Percentiles rank a stretch among this genome's conserved stretches.
These are phyloP conservation scores for Drosophila atripex DNA, from an alignment of 2,888 invertebrate species.

Conservation along the genomic window DNA sequence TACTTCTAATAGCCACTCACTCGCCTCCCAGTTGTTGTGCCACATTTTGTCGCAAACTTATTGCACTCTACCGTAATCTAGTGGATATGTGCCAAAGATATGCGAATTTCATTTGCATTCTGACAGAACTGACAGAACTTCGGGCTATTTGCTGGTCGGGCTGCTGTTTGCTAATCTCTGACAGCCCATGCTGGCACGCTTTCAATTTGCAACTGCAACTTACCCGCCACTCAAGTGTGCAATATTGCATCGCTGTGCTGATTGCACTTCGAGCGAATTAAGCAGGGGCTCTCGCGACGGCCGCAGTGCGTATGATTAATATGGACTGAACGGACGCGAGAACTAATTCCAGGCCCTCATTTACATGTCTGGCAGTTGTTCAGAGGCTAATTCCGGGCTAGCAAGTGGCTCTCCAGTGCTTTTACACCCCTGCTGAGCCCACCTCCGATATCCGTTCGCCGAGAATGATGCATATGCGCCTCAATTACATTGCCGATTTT, in stretches of 20 bases:
- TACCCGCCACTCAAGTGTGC: slow-evolving; percentile 18
- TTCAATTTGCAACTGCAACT: slow-evolving; percentile 40
- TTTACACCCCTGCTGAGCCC: slow-evolving; percentile 6
- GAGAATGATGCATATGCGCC: background rate
- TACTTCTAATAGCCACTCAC: slow-evolving; percentile 28
- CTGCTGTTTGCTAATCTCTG: slow-evolving; percentile 19
- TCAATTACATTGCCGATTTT: slow-evolving; percentile 31
- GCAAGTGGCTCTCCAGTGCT: slow-evolving; percentile 26
- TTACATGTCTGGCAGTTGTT: slow-evolving; percentile 21
- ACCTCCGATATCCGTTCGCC: slow-evolving; percentile 24
- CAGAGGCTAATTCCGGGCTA: slow-evolving; percentile 14
- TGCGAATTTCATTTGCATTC: slow-evolving; percentile 29
- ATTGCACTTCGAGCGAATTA: slow-evolving; percentile 32
- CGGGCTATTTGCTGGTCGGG: slow-evolving; percentile 8
- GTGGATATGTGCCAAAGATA: slow-evolving; percentile 11
- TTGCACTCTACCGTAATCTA: slow-evolving; percentile 8
- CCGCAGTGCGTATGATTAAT: slow-evolving; percentile 52
- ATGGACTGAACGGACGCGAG: background rate
- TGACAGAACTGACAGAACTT: slow-evolving; percentile 1
- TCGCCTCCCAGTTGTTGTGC: background rate
- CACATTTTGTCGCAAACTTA: slow-evolving; percentile 11
- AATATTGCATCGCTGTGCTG: slow-evolving; percentile 18
- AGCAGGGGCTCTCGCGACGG: background rate
- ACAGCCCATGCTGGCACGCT: slow-evolving; percentile 27
- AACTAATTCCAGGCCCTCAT: slow-evolving; percentile 11